Percentiles rank a stretch among this genome's conserved stretches.
phyloP scores from a whole-genome alignment of 2,113 vertebrate species.

The Mobula birostris region DNA sequence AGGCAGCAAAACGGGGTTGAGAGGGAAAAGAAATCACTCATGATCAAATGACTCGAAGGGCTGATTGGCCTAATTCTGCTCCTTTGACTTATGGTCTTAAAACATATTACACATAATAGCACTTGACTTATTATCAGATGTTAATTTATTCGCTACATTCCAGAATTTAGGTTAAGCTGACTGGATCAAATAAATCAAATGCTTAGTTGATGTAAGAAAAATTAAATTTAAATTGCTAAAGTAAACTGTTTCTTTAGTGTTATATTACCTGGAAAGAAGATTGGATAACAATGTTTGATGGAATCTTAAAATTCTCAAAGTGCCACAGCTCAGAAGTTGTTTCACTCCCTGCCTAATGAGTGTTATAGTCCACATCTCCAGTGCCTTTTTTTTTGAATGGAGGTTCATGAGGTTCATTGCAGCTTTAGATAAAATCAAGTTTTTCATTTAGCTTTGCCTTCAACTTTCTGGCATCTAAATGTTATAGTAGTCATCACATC shows the following conservation, averaged over 20 bases:
- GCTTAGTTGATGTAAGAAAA: not conserved
- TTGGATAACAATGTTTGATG: not conserved
- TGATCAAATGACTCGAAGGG: too few species aligned
- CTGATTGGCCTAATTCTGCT: too few species aligned
- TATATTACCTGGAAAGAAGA: not conserved
- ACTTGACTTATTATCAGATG: not conserved
- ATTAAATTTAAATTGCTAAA: not conserved
- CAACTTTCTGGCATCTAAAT: not conserved
- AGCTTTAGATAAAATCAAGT: not conserved
- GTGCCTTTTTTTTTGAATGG: not conserved
- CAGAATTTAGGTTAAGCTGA: not conserved
- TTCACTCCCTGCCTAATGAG: not conserved
- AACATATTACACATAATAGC: not conserved
- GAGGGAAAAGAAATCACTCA: too few species aligned
- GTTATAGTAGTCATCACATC: not conserved
- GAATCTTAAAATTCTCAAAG: not conserved
- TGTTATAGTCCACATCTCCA: not conserved
- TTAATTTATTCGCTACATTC: not conserved
- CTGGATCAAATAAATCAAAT: not conserved
- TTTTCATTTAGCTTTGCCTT: not conserved
- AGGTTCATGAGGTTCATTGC: not conserved
- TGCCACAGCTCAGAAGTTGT: not conserved
- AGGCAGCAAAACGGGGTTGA: too few species aligned
- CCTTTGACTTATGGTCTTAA: too few species aligned
- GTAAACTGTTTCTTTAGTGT: not conserved